Evolutionary conservation across 2,888 invertebrate species (phyloP), one percentile per base, ranked within the genome.

Genomic region (Latrodectus elegans): DNA sequence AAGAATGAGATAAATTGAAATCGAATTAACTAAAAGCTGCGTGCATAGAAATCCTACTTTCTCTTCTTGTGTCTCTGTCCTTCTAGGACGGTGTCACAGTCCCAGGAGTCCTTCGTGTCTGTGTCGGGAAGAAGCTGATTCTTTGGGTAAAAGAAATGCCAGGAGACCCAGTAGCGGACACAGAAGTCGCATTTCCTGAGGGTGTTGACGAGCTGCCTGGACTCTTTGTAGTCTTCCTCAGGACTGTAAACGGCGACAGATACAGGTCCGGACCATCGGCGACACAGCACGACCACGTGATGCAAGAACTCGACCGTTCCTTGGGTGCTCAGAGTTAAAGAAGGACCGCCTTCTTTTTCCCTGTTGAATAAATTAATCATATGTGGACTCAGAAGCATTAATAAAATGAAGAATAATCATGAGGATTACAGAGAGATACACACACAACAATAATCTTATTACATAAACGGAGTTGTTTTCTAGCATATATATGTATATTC

Each of bases 121-220:
- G 14, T 17, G 51, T 65, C 2, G 0, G 26, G 22, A 15, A 52
- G 64, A 11, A 12, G 10, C 6, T 38, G 9, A 91, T 96, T 96
- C 91, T 95, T 95, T 91, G 96, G 95, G 93, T 97, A 97, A 93
- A 96, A 97, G 81, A 97, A 92, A 92, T 97, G 97, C 93, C 97
- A 97, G 90, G 97, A 96, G 92, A 96, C 96, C 92, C 94, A 95
- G 91, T 96, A 94, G 84, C 95, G 94, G 90, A 97, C 94, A 90
- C 96, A 94, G 75, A 95, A 94, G 89, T 93, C 92, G 91, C 95
- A 95, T 81, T 93, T 93, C 90, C 95, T 95, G 65, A 95, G 93
- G 15, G 94, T 94, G 76, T 93, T 93, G 90, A 95, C 93, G 78
- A 95, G 93, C 90, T 94, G 94, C 90, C 95, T 93, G 14, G 95